Base-by-base conservation (phyloP, 2,888 invertebrate genomes). In the Erannis defoliaria region DNA sequence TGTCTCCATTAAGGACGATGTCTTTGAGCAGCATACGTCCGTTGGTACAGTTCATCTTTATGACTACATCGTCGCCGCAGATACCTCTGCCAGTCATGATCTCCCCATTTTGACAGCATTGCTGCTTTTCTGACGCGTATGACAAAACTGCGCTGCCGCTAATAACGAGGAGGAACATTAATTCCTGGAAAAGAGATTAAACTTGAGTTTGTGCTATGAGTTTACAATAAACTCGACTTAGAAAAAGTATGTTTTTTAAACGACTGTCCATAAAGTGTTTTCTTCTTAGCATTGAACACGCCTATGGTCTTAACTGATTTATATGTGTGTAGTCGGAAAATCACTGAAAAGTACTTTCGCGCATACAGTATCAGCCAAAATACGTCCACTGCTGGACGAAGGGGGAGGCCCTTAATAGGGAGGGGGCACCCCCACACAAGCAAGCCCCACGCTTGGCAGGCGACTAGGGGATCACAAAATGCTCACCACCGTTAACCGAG, bases 11-110 rank as follows among this genome's bases (percentile, higher is more conserved):
- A 0, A 91, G 54, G 23, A 88, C 72, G 12, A 89, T 74, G 21
- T 93, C 85, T 37, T 70, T 81, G 0, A 93, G 81, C 0, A 91
- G 73, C 81, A 90, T 80, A 1, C 81, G 81, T 0, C 91, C 90
- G 12, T 75, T 57, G 5, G 83, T 68, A 72, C 92, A 93, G 65
- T 83, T 84, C 65, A 89, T 69, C 18, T 62, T 68, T 16, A 78
- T 69, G 38, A 68, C 66, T 2, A 55, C 65, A 26, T 77, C 65
- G 9, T 54, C 57, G 5, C 78, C 82, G 60, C 88, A 89, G 10
- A 56, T 73, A 0, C 88, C 85, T 1, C 68, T 68, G 1, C 68
- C 64, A 2, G 66, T 67, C 23, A 92, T 74, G 8, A 80, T 61
- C 42, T 82, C 78, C 42, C 78, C 76, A 56, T 80, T 77, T 1